Percentiles rank a stretch among this genome's conserved stretches.
These are phyloP conservation scores for Karalla daura DNA, from an alignment of 2,797 vertebrate species.

Conservation along the genomic window DNA sequence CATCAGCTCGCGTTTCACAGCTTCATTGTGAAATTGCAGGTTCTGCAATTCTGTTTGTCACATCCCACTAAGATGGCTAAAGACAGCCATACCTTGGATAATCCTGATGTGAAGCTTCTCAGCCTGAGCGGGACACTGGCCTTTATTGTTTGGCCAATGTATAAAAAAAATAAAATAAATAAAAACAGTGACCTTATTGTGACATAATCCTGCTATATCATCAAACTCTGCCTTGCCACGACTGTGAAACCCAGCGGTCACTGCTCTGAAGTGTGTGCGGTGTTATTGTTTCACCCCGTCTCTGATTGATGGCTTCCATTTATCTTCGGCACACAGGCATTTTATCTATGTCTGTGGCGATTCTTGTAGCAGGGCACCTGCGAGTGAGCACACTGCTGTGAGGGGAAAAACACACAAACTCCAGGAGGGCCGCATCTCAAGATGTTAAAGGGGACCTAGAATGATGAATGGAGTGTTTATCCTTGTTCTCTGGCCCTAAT, in stretches of 20 bases:
- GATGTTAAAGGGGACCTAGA: too few species aligned
- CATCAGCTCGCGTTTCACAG: not conserved
- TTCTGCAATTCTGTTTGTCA: not conserved
- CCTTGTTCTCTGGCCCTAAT: too few species aligned
- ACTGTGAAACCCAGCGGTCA: not conserved
- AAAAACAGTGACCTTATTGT: too few species aligned
- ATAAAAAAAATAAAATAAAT: not conserved
- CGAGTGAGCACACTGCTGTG: not conserved
- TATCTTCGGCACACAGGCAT: slow-evolving; percentile 20
- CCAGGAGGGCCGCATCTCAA: not conserved
- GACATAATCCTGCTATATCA: not conserved
- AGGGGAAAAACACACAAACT: not conserved
- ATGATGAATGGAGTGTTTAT: too few species aligned
- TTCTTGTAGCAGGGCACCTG: slow-evolving; percentile 6
- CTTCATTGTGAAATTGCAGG: too few species aligned
- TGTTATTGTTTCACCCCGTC: slow-evolving; percentile 6
- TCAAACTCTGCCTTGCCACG: not conserved
- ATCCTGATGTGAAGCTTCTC: not conserved
- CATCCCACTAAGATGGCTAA: not conserved
- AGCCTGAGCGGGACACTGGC: not conserved
- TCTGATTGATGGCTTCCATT: slow-evolving; percentile 54
- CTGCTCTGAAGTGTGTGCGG: not conserved
- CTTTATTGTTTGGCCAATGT: too few species aligned
- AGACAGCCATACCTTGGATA: not conserved
- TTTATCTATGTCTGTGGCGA: slow-evolving; percentile 34